Evolutionary conservation across 1,140 invertebrate genomes (phyloP), one percentile per base, ranked within the genome.

Genomic region (Pogonomyrmex californicus): DNA sequence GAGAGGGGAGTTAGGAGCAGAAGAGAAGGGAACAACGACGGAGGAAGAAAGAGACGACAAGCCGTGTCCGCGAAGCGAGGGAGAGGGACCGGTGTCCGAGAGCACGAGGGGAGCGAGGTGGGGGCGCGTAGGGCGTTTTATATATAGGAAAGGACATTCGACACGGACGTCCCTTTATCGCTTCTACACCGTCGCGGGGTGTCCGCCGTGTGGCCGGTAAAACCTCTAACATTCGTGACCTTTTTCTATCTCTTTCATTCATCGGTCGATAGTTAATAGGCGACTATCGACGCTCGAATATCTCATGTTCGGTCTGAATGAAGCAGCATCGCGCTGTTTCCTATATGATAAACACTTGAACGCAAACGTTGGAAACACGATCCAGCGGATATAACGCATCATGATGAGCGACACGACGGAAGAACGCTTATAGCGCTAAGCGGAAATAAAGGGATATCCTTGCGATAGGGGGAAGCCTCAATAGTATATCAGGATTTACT

Each of bases 401-500:
- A 47, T 79, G 62, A 79, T 51, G 70, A 62, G 66, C 33, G 47
- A 85, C 51, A 62, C 23, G 58, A 78, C 66, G 90, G 73, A 62
- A 68, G 51, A 71, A 33, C 56, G 63, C 44, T 86, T 66, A 44
- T 71, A 47, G n/a, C 44, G 54, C 7, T 44, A 63, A 78, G 38
- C 33, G 60, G 63, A 85, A 88, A 91, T 75, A 81, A 70, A 88
- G 87, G 36, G 79, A 47, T 90, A 87, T 88, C 73, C 78, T 65
- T 87, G 78, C 83, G 88, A 77, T 75, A 73, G 77, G 54, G 77
- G 49, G 90, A 91, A 91, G 75, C 73, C 90, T 63, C 56, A 12
- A 44, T 44, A 33, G 38, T 71, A 73, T 63, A 41, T 1, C n/a
- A 58, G 44, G 79, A 89, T 77, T 23, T 75, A 51, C n/a, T 14